Evolutionary conservation across 1,140 invertebrate species (phyloP), one percentile per base, ranked within the genome.

Genomic region (Cyrtorhinus lividipennis): DNA sequence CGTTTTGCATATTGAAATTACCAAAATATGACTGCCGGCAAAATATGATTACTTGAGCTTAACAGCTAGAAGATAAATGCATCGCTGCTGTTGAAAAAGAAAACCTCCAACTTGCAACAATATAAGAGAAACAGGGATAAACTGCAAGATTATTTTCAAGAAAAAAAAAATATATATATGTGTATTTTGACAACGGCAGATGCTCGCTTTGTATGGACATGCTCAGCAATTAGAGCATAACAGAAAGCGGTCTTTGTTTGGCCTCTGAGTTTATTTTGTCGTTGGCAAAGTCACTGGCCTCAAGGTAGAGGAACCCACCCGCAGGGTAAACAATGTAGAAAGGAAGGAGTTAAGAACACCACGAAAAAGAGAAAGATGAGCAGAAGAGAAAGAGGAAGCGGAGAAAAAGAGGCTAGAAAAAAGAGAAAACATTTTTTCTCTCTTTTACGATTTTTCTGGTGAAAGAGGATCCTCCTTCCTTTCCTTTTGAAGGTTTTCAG

Each of bases 301-400:
- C 48, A 53, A 53, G 48, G 48, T 53, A 53, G 48, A 38, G 18
- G 10, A 20, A 22, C 48, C 48, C 20, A 5, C 48, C 48, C 20
- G 48, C 48, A 53, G 48, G 48, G 48, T 53, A 53, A 53, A 53
- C 48, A 53, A 53, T 53, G 20, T 53, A 20, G 48, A 15, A 62
- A 45, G 20, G 45, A 62, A 46, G 44, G 15, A 18, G 24, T 5
- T 10, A 24, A 23, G 44, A 25, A 12, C 15, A 24, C 13, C 23
- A 15, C 5, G 2, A 20, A 62, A 20, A 13, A 15, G 15, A 26
- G 27, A 30, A 60, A 2, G 22, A 12, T n/a, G 27, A 30, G 59
- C 20, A 12, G 20, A 24, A 26, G 26, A 61, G 30, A 44, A 24
- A 61, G 30, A 61, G 38, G 59, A n/a, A n/a, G n/a, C n/a, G n/a